Evolutionary conservation across 2,888 invertebrate species (phyloP).

Genomic region (Clunio marinus): DNA sequence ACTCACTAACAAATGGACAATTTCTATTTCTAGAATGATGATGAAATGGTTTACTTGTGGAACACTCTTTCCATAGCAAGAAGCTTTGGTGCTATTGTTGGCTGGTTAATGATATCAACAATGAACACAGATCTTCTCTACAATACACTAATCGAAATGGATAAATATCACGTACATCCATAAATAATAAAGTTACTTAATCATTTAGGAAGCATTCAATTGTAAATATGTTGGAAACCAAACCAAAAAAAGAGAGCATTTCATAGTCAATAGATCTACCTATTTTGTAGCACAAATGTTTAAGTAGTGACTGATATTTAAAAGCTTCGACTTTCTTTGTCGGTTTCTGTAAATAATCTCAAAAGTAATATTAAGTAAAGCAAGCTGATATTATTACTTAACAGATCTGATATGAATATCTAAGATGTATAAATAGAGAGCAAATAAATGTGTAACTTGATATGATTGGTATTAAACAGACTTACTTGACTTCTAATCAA

Average conservation of each 20-base stretch:
- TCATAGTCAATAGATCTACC: background rate
- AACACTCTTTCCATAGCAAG: conserved; percentile 55
- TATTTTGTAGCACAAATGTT: conserved; percentile 30
- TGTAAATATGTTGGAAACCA: conserved; percentile 28
- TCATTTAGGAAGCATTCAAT: background rate
- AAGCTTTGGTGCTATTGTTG: conserved; percentile 54
- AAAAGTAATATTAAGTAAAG: no score
- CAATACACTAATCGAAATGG: conserved; percentile 52
- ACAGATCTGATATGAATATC: conserved; percentile 1
- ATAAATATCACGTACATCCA: conserved; percentile 41
- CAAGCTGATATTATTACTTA: background rate
- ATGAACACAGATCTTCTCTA: conserved; percentile 55
- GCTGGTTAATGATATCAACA: conserved; percentile 56
- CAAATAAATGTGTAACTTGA: conserved; percentile 26
- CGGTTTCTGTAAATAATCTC: conserved; percentile 18
- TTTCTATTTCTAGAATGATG: conserved; percentile 43
- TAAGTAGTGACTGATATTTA: conserved; percentile 36
- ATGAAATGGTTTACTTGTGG: conserved; percentile 53
- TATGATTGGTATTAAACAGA: conserved; percentile 13
- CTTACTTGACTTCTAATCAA: no score
- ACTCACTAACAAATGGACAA: background rate
- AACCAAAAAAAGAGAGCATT: no score
- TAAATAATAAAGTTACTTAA: conserved; percentile 2
- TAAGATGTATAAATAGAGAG: background rate
- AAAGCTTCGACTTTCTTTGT: background rate